A percentile compares a stretch with the other conserved stretches of the same genome.
These are phyloP conservation scores for Ictalurus punctatus DNA, from an alignment of 2,113 vertebrate species.

Conservation along the genomic window DNA sequence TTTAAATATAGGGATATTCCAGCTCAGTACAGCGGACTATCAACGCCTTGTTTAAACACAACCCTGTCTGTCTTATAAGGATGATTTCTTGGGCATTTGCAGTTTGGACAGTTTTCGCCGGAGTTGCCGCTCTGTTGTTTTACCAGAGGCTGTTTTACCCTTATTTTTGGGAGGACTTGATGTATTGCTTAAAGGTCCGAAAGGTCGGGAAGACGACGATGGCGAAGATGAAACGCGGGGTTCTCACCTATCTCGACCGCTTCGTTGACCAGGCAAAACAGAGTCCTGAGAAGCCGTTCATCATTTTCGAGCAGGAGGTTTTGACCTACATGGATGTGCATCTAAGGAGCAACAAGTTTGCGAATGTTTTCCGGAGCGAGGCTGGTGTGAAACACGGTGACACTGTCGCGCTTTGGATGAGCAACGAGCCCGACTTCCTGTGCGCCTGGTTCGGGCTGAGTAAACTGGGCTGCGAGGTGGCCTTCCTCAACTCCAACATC, in stretches of 20 bases:
- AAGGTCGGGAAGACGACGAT: conserved; percentile 58
- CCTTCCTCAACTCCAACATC: conserved; percentile 86
- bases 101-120: conserved; percentile 57
- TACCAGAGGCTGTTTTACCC: conserved; percentile 74
- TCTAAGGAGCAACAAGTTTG: conserved; percentile 76
- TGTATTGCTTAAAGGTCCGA: conserved; percentile 73
- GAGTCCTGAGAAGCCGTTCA: conserved; percentile 79
- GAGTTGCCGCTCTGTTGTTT: conserved; percentile 66
- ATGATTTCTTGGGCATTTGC: conserved; percentile 67
- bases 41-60: neutral
- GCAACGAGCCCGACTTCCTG: conserved; percentile 88
- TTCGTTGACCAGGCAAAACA: conserved; percentile 74
- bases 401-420: conserved; percentile 83
- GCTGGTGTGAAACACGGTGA: conserved; percentile 71
- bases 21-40: conserved; percentile 14
- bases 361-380: conserved; percentile 67
- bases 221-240: conserved; percentile 62
- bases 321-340: conserved; percentile 81
- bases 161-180: conserved; percentile 82
- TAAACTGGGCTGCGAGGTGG: conserved; percentile 84
- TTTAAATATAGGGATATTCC: conserved; percentile 55
- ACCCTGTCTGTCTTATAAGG: neutral
- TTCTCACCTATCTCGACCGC: conserved; percentile 79
- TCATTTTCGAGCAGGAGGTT: conserved; percentile 75
- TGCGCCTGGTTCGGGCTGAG: conserved; percentile 85